These are phyloP conservation scores for Spodoptera picta DNA, from an alignment of 2,888 invertebrate species.

Conservation along the genomic window DNA sequence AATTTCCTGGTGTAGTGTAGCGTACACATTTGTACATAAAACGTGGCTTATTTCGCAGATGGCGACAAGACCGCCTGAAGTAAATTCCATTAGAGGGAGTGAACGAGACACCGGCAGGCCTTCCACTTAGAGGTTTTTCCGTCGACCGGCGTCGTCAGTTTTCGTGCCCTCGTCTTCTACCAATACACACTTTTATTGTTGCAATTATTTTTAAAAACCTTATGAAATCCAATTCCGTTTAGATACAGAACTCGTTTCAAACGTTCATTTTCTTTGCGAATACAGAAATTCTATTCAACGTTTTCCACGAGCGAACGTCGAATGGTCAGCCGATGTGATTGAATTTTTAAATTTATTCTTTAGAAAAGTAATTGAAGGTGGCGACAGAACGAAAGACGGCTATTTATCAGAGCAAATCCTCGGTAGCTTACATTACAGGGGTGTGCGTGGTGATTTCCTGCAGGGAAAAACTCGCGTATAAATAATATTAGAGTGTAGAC, in stretches of 20 bases:
- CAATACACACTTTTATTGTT: slow-evolving; percentile 57
- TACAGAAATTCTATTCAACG: slow-evolving; percentile 40
- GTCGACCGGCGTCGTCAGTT: slow-evolving; percentile 59
- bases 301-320: slow-evolving; percentile 30
- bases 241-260: slow-evolving; percentile 29
- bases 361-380: slow-evolving; percentile 51
- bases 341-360: slow-evolving; percentile 56
- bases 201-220: slow-evolving; percentile 53
- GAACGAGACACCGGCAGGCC: slow-evolving; percentile 65
- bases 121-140: slow-evolving; percentile 73
- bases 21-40: slow-evolving; percentile 39
- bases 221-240: slow-evolving; percentile 28
- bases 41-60: slow-evolving; percentile 59
- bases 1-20: slow-evolving; percentile 37
- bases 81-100: slow-evolving; percentile 73
- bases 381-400: slow-evolving; percentile 58
- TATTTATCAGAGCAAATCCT: slow-evolving; percentile 68
- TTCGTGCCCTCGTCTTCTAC: slow-evolving; percentile 44
- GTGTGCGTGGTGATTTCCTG: slow-evolving; percentile 66
- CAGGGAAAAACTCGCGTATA: slow-evolving; percentile 69
- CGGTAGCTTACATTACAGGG: slow-evolving; percentile 59
- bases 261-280: slow-evolving; percentile 38
- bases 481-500: slow-evolving; percentile 63
- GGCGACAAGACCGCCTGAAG: slow-evolving; percentile 61
- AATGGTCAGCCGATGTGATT: slow-evolving; percentile 48